Conservation (phyloP, 1,140 invertebrate genomes). For the Drosophila sulfurigaster region DNA sequence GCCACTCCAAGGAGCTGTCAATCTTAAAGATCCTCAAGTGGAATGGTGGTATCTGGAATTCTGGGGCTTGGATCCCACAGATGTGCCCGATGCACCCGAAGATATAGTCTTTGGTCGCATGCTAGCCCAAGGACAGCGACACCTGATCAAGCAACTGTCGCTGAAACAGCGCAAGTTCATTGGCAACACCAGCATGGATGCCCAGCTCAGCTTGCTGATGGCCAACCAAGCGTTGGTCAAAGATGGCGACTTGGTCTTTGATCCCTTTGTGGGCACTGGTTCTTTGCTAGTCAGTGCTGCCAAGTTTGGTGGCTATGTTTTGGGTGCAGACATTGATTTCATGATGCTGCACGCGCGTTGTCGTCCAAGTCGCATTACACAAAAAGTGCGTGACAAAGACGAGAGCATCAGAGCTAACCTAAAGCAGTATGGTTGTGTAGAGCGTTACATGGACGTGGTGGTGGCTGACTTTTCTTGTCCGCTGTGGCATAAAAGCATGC, state of each 20-base stretch:
- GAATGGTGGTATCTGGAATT: slow-evolving; percentile 94
- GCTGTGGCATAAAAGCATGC: slow-evolving; percentile 90
- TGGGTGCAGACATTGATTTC: slow-evolving; percentile 97
- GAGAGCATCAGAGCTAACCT: slow-evolving; percentile 95
- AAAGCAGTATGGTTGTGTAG: slow-evolving; percentile 92
- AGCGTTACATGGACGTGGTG: slow-evolving; percentile 93
- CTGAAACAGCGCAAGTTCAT: slow-evolving; percentile 97
- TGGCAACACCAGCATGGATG: slow-evolving; percentile 99
- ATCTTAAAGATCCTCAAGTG: slow-evolving; percentile 93
- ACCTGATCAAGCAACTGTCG: slow-evolving; percentile 91
- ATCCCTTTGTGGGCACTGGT: slow-evolving; percentile 98
- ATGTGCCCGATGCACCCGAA: slow-evolving; percentile 90
- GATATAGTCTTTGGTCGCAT: slow-evolving; percentile 94
- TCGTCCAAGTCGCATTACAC: slow-evolving; percentile 90
- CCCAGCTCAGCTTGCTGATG: slow-evolving; percentile 96
- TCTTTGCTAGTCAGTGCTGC: slow-evolving; percentile 96
- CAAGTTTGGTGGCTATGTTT: slow-evolving; percentile 95
- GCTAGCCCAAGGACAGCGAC: slow-evolving; percentile 92
- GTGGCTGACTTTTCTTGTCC: slow-evolving; percentile 95
- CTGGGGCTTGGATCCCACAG: slow-evolving; percentile 92
- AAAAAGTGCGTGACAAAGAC: slow-evolving; percentile 92
- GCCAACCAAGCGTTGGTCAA: slow-evolving; percentile 95
- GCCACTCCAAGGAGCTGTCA: slow-evolving; percentile 91
- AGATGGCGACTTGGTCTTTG: slow-evolving; percentile 91
- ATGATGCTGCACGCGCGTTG: slow-evolving; percentile 95